Evolutionary conservation across 1,140 invertebrate species (phyloP).

Genomic region (Scaptomyza graminum): DNA sequence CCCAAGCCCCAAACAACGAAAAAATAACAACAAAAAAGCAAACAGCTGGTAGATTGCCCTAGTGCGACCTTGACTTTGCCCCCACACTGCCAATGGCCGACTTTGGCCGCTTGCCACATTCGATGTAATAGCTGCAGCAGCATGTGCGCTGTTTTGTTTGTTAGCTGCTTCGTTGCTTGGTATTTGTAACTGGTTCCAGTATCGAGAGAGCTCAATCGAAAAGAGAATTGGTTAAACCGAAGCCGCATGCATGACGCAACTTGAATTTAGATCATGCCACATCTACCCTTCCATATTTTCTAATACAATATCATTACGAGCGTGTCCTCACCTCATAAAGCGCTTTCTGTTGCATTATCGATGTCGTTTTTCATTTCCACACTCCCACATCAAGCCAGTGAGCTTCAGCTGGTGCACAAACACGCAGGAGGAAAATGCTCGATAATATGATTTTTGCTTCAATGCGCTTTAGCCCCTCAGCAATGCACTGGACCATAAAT

Average conservation of each 20-base stretch:
- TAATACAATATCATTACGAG: slow-evolving; percentile 58
- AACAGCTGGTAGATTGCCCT: slow-evolving; percentile 56
- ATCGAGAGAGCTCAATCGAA: neutral
- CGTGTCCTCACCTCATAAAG: slow-evolving; percentile 20
- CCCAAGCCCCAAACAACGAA: neutral
- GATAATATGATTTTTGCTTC: slow-evolving; percentile 51
- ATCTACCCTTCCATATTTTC: slow-evolving; percentile 36
- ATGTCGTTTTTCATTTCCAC: slow-evolving; percentile 72
- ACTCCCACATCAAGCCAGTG: slow-evolving; percentile 5
- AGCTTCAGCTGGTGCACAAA: neutral
- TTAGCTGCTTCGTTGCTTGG: slow-evolving; percentile 14
- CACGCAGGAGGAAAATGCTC: slow-evolving; percentile 38
- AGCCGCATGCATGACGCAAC: slow-evolving; percentile 37
- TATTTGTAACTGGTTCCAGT: slow-evolving; percentile 13
- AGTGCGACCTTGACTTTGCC: slow-evolving; percentile 69
- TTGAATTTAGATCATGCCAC: slow-evolving; percentile 45
- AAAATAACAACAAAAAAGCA: neutral
- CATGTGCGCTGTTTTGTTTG: slow-evolving; percentile 22
- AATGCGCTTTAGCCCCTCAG: slow-evolving; percentile 32
- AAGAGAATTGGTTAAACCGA: slow-evolving; percentile 31
- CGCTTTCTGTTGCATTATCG: slow-evolving; percentile 61
- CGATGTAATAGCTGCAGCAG: slow-evolving; percentile 42
- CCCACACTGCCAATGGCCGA: slow-evolving; percentile 17
- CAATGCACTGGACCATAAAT: neutral
- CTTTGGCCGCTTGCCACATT: slow-evolving; percentile 35